Evolutionary conservation across 1,140 invertebrate species (phyloP).

Genomic region (Drosophila neocordata): DNA sequence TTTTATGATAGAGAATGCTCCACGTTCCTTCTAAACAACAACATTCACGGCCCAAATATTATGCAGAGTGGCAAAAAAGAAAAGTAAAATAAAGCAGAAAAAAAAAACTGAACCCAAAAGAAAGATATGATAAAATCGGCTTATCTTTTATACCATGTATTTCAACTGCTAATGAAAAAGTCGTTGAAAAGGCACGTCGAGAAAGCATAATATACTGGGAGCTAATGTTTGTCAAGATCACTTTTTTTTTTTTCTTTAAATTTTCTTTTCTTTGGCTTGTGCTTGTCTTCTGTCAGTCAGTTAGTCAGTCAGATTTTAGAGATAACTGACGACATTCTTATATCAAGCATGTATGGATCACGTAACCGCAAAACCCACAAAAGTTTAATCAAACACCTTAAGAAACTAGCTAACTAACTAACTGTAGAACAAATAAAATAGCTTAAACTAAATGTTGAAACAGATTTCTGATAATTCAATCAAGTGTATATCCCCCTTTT

Average conservation of each 20-base stretch:
- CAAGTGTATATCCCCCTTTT: slow-evolving; percentile 9
- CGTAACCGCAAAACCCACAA: not conserved
- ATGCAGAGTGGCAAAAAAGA: slow-evolving; percentile 18
- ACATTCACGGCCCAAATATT: slow-evolving; percentile 5
- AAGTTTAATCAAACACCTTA: not conserved
- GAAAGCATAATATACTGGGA: not conserved
- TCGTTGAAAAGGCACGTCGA: slow-evolving; percentile 2
- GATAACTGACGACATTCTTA: not conserved
- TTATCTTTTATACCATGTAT: not conserved
- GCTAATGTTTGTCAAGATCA: slow-evolving; percentile 13
- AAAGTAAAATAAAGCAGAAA: not conserved
- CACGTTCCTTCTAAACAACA: slow-evolving; percentile 3
- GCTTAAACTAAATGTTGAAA: not conserved
- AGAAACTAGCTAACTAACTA: not conserved
- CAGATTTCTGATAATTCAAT: not conserved
- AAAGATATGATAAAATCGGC: slow-evolving; percentile 4
- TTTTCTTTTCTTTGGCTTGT: slow-evolving; percentile 5
- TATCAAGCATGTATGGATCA: not conserved
- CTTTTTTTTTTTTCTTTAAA: slow-evolving; percentile 8
- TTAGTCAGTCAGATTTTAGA: not conserved
- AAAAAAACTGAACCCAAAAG: too few relatives aligned
- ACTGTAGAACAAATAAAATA: too few relatives aligned
- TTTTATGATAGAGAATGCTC: slow-evolving; percentile 49
- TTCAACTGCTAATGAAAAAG: slow-evolving; percentile 5
- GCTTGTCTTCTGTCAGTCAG: too few relatives aligned